Evolutionary conservation across 2,797 vertebrate species (phyloP), one percentile per base, ranked within the genome.

Genomic region (Vireo griseus): DNA sequence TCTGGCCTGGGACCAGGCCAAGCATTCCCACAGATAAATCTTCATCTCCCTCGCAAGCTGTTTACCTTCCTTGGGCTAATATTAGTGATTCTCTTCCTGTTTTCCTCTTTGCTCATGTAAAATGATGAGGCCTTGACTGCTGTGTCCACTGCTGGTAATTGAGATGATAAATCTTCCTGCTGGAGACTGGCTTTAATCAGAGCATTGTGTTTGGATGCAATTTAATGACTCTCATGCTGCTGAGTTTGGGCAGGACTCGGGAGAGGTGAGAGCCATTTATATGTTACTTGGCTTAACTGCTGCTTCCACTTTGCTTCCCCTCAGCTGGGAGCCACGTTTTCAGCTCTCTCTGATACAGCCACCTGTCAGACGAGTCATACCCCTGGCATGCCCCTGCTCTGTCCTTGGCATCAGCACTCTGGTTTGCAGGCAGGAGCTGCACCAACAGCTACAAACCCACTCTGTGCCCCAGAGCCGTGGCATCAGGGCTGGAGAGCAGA

Each of bases 121-220:
- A 97, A 90, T 86, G 94, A 93, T 31, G 44, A 92, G 89, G 61
- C 92, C 92, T 94, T 67, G 66, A 92, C 92, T 95, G 93, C 97
- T 96, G 93, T 92, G 96, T 96, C 96, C 96, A 94, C 94, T 83
- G 92, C 92, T 94, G 88, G 96, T 98, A 98, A 98, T 98, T 97
- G 97, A 97, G 97, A 96, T 97, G 97, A 98, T 98, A 97, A 98
- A 97, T 98, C 97, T 98, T 97, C 94, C 96, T 97, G 97, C 97
- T 96, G 95, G 94, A 95, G 97, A 90, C 95, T 82, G 89, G 93
- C 95, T 96, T 96, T 97, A 97, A 98, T 97, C 97, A 97, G 96
- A 94, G 97, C 95, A 91, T 89, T 91, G 95, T 95, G 95, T 97
- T 96, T 90, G 88, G 95, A 96, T 84, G 92, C 97, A 25, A 76